Conservation (phyloP, 35 echinoderm and acorn worm genomes). For the Chiridota heheva region DNA sequence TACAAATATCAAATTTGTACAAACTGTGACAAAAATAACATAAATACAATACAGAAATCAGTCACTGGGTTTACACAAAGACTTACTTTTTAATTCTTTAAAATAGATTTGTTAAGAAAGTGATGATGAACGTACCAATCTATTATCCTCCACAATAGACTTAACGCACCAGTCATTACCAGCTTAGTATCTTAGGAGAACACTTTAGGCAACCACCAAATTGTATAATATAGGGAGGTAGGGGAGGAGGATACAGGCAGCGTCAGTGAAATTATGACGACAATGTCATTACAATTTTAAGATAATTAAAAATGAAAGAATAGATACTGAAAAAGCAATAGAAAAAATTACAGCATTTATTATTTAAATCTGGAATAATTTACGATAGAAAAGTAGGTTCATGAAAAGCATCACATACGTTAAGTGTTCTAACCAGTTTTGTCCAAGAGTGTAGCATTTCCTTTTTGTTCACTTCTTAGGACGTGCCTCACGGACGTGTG, state of each 20-base stretch:
- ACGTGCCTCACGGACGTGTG: slow-evolving; percentile 80
- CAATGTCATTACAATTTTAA: no score
- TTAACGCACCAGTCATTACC: no score
- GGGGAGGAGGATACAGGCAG: no score
- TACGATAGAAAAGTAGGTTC: no score
- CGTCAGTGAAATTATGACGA: no score
- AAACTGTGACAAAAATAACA: background rate
- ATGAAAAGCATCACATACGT: background rate
- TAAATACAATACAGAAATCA: background rate
- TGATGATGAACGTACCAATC: no score
- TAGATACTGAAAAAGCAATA: background rate
- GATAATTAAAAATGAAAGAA: background rate
- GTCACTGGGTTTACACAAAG: background rate
- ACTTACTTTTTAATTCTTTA: background rate
- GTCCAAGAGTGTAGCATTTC: background rate
- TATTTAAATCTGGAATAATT: no score
- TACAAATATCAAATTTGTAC: no score
- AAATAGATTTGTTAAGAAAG: background rate
- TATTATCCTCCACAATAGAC: no score
- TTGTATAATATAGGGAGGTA: no score
- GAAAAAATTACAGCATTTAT: background rate
- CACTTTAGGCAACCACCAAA: no score
- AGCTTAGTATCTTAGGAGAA: no score
- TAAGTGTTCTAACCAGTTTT: background rate
- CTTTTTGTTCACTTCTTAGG: slow-evolving; percentile 5